These are phyloP conservation scores for Salpingus planirostris DNA, from an alignment of 2,888 invertebrate genomes.

Conservation along the genomic window DNA sequence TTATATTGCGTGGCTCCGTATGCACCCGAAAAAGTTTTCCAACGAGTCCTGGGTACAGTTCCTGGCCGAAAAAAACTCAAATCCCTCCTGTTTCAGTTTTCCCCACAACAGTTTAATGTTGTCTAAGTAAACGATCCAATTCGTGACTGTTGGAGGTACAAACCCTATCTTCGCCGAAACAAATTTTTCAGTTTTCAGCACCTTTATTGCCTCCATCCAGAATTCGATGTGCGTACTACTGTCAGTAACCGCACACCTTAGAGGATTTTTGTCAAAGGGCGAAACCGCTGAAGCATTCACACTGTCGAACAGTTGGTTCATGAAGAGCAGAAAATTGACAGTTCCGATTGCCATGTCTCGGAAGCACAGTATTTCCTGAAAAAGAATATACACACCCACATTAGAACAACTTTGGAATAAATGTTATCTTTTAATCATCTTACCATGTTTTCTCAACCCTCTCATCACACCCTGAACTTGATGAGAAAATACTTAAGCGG, in stretches of 20 bases:
- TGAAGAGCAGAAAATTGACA: constrained; percentile 1
- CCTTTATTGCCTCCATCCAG: neutral
- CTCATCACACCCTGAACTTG: neutral
- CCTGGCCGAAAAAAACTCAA: neutral
- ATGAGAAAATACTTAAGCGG: neutral
- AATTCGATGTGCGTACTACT: neutral
- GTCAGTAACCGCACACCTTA: neutral
- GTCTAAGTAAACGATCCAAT: neutral
- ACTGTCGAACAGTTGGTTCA: constrained; percentile 1
- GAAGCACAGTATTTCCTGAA: neutral
- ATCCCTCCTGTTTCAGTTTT: neutral
- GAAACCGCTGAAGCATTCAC: neutral
- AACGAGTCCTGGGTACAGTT: constrained; percentile 15
- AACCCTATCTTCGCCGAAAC: neutral
- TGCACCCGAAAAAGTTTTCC: constrained; percentile 13
- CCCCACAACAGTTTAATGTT: neutral
- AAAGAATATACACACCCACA: neutral
- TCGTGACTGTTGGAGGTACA: constrained; percentile 1
- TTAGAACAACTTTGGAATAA: neutral
- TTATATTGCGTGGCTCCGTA: constrained; percentile 8
- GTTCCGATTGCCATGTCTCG: neutral
- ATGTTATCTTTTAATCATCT: neutral
- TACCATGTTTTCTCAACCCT: neutral
- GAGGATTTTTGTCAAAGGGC: neutral
- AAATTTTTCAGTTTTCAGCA: neutral